A percentile compares a stretch with the other conserved stretches of the same genome.
Evolutionary conservation across 2,888 invertebrate species (phyloP).

Genomic region (Atherix ibis): DNA sequence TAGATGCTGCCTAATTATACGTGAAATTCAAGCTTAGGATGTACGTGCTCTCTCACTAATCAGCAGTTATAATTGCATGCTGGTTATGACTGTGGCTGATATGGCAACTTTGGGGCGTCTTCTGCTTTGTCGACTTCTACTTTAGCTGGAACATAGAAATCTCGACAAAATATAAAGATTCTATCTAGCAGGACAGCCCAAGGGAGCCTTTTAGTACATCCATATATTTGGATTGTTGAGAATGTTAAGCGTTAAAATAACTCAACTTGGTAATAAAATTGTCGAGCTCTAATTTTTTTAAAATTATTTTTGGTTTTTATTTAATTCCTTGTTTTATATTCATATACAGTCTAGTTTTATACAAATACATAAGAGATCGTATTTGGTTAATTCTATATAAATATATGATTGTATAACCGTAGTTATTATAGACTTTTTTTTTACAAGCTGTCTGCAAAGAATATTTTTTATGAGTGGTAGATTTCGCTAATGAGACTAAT

Average conservation of each 20-base stretch:
- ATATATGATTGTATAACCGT: too few species aligned
- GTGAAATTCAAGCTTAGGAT: slow-evolving; percentile 4
- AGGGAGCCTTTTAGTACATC: too few species aligned
- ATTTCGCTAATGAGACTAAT: slow-evolving; percentile 10
- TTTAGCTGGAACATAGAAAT: too few species aligned
- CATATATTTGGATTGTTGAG: too few species aligned
- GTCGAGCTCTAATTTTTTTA: too few species aligned
- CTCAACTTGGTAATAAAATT: too few species aligned
- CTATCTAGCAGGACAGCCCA: neutral
- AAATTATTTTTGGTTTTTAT: neutral
- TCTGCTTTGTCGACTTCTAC: too few species aligned
- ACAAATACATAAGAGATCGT: too few species aligned
- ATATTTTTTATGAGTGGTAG: slow-evolving; percentile 7
- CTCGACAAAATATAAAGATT: slow-evolving; percentile 6
- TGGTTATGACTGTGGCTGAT: too few species aligned
- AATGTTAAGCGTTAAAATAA: too few species aligned
- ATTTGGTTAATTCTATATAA: too few species aligned
- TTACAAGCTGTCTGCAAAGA: slow-evolving; percentile 1
- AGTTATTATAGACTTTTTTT: neutral
- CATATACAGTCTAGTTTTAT: neutral
- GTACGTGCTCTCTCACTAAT: slow-evolving; percentile 13
- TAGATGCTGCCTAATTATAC: slow-evolving; percentile 11
- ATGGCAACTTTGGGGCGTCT: too few species aligned
- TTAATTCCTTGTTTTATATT: neutral
- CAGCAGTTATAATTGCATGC: slow-evolving; percentile 13